Base-by-base conservation (phyloP, 92 coral and sea anemone genomes). In the Porites evermanni region DNA sequence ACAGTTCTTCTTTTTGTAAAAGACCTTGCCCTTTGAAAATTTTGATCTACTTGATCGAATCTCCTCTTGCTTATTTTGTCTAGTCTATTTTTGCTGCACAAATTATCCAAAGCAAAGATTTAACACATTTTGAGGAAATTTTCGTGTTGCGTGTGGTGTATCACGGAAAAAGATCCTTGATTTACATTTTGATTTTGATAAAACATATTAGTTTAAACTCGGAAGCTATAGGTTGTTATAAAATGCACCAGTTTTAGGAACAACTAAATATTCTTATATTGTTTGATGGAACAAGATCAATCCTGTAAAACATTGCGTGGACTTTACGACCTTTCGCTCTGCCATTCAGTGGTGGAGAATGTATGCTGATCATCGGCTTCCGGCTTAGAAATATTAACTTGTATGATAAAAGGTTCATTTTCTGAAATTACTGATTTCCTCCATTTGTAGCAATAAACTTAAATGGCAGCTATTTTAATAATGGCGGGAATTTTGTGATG, bases 81-180 rank as follows among this genome's bases (percentile, higher is more conserved):
- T 54, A 54, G 12, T 54, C 60, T 54, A 54, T 24, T 7, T 10
- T 54, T 54, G 60, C 60, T 54, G 60, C 60, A 54, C 11, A 12
- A 53, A 53, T 12, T 24, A 12, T 70, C 53, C 11, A 16, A 14
- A 16, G 66, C 16, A 7, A 63, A 63, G 8, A 7, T 16, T 63
- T 18, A 16, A 16, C n/a, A 16, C 1, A n/a, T 16, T 63, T 63
- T 63, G 61, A 74, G 64, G 63, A 74, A 53, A 51, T 74, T 51
- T 10, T 56, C n/a, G 12, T 74, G 64, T 20, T 74, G 64, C 61
- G 63, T 51, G 47, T 38, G 7, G 47, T 38, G 47, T 12, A 71
- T n/a, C 26, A 56, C 80, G 68, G 54, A 32, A 76, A 76, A 26
- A 6, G 44, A 76, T 76, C 53, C 60, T 58, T 76, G 19, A 6